Conservation (phyloP, 2,888 invertebrate genomes). For the Prosapia bicincta region DNA sequence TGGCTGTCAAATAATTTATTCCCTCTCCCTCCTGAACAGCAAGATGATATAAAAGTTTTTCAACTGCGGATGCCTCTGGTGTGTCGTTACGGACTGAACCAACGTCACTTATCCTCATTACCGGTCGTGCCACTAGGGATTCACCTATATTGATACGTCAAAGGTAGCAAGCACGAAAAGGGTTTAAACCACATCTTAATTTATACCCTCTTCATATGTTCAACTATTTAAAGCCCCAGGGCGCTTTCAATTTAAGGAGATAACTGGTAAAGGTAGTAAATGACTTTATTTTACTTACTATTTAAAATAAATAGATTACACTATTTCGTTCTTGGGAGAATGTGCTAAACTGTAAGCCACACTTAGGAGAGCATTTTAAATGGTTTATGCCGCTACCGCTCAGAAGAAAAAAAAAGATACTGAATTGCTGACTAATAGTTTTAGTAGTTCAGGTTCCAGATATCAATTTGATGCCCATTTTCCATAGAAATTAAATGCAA, state of each 20-base stretch:
- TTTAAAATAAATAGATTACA: too few species aligned
- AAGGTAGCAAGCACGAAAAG: background rate
- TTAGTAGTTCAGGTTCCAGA: too few species aligned
- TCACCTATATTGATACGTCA: background rate
- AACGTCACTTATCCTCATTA: slow-evolving; percentile 2
- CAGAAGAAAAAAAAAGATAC: too few species aligned
- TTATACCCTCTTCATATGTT: background rate
- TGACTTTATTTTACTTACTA: too few species aligned
- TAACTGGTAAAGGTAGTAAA: background rate
- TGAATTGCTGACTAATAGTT: too few species aligned
- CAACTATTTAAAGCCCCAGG: background rate
- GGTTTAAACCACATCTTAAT: background rate
- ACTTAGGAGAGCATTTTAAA: too few species aligned
- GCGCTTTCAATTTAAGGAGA: background rate
- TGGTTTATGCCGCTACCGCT: too few species aligned
- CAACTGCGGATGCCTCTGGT: background rate
- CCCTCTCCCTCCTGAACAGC: background rate
- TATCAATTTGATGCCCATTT: too few species aligned
- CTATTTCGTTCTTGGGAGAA: too few species aligned
- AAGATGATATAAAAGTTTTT: background rate
- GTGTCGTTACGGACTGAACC: background rate
- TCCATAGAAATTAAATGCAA: too few species aligned
- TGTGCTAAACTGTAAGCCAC: too few species aligned
- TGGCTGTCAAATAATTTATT: slow-evolving; percentile 2
- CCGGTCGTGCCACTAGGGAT: background rate